Base-by-base conservation (phyloP, 2,797 vertebrate species). In the Spondyliosoma cantharus region DNA sequence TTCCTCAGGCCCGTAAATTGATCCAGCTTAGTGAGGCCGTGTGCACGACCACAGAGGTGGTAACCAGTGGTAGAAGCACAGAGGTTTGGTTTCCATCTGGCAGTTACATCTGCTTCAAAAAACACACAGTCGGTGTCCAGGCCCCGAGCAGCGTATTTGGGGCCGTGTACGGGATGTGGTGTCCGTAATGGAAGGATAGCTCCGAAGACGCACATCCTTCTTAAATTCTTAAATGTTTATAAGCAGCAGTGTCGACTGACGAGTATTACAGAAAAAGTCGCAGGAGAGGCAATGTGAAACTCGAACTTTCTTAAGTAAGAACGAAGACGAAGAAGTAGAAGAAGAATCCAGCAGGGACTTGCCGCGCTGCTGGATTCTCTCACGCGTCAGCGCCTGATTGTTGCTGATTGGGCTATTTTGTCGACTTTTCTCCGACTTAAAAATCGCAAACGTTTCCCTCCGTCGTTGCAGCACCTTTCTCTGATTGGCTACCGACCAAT, bases 21-120 rank as follows among this genome's bases (percentile, higher is more conserved):
- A 90, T 88, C 60, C 27, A 62, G 65, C 50, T 78, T 62, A 66
- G 46, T 27, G 57, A 68, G 70, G 74, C 76, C 67, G 64, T 86
- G 86, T 83, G 86, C 76, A 76, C 78, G 70, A 85, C 87, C 76
- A 71, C 83, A 81, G 68, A 87, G 78, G 83, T 90, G 82, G 89
- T 90, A 89, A 90, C 87, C 82, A 79, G 79, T 75, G 74, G 88
- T 86, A 86, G 89, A 84, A 45, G 29, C 76, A 70, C 73, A 83
- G 86, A 82, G 61, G 65, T 83, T 84, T 73, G 67, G 72, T 80
- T 66, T 32, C 73, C 8, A 58, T 58, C 59, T 77, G 70, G 74
- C 71, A 52, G 81, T 82, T 89, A 83, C 78, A 77, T 84, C 62
- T 81, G 71, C 74, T 74, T 85, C 72, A 85, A 87, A 76, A 32